Percentiles rank a stretch among this genome's conserved stretches.
Conservation (phyloP, 1,140 invertebrate genomes). For the Neodiprion virginianus region DNA sequence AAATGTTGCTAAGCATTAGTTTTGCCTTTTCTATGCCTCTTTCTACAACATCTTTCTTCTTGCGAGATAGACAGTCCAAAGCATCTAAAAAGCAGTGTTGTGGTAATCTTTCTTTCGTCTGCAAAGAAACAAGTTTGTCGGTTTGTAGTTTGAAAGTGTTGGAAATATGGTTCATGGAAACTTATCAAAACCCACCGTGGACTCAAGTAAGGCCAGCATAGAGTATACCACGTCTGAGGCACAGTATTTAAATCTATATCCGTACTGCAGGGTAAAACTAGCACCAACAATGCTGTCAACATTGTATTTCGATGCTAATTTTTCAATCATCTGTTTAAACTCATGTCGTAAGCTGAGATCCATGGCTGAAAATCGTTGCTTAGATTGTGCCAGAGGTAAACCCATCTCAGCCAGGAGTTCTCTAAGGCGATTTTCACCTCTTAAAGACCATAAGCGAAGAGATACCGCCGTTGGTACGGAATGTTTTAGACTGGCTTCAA, state of each 20-base stretch:
- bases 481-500: conserved; percentile 85
- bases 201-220: conserved; percentile 82
- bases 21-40: conserved; percentile 80
- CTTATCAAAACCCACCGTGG: conserved; percentile 63
- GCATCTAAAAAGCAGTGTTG: conserved; percentile 79
- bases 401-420: conserved; percentile 94
- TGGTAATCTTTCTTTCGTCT: conserved; percentile 62
- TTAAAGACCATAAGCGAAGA: conserved; percentile 76
- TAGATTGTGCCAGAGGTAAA: conserved; percentile 85
- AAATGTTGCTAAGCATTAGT: conserved; percentile 74
- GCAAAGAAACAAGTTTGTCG: conserved; percentile 14
- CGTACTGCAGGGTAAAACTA: conserved; percentile 82
- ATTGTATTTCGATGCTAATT: conserved; percentile 80
- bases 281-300: conserved; percentile 76
- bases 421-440: conserved; percentile 83
- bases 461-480: conserved; percentile 75
- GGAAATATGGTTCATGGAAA: no score
- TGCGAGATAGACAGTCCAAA: conserved; percentile 73
- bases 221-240: conserved; percentile 86
- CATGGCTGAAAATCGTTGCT: conserved; percentile 87
- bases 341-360: conserved; percentile 82
- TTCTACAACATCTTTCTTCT: conserved; percentile 69
- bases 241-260: conserved; percentile 81
- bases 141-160: not conserved
- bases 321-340: conserved; percentile 78